Conservation (phyloP, 2,888 invertebrate species). For the Phalera bucephala region DNA sequence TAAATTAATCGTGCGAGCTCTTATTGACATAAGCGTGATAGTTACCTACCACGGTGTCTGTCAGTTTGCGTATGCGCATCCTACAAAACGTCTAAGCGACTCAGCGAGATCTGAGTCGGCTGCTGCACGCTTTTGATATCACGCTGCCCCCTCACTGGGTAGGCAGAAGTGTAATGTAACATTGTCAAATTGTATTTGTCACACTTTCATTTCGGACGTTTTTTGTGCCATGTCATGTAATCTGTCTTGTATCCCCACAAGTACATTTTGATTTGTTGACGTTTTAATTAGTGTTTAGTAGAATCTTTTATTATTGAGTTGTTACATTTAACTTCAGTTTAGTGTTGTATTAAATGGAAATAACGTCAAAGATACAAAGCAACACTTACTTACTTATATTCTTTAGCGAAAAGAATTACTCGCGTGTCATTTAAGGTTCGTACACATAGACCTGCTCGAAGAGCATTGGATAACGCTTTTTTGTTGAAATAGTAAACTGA, state of each 20-base stretch:
- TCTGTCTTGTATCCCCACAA: conserved; percentile 31
- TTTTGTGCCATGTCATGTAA: conserved; percentile 58
- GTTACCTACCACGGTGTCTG: conserved; percentile 38
- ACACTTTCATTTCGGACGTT: conserved; percentile 39
- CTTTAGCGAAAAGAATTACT: no score
- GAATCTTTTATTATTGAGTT: conserved; percentile 27
- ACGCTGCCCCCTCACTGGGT: neutral
- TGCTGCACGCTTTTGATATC: conserved; percentile 69
- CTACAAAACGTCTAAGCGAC: conserved; percentile 70
- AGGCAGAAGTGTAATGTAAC: conserved; percentile 4
- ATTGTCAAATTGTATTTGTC: conserved; percentile 24
- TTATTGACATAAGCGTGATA: conserved; percentile 35
- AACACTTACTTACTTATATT: no score
- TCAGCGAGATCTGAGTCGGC: conserved; percentile 73
- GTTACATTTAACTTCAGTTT: no score
- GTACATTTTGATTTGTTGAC: conserved; percentile 18
- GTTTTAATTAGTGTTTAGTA: no score
- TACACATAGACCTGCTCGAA: no score
- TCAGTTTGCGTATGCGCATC: conserved; percentile 24
- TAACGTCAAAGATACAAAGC: no score
- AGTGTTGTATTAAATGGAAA: no score
- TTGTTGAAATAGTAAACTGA: no score
- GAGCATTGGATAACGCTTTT: no score
- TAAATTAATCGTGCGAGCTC: conserved; percentile 23
- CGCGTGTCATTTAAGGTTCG: no score